Evolutionary conservation across 2,797 vertebrate genomes (phyloP), one percentile per base, ranked within the genome.

Genomic region (Remorina albescens): DNA sequence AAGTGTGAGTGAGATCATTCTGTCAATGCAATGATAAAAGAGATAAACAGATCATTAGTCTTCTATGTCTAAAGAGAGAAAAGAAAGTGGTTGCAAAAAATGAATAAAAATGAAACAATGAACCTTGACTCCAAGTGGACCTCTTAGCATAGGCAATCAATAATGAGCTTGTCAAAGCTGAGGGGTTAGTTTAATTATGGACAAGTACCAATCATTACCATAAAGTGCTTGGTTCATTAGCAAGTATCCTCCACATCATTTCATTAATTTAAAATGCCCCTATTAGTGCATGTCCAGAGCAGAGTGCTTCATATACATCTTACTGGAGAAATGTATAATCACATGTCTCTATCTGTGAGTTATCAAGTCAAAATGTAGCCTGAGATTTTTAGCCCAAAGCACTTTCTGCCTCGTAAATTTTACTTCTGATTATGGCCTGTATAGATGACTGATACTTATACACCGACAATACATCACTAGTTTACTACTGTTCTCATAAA

Each of bases 41-140:
- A 72, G 61, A 86, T 90, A 89, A 93, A 92, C 88, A 91, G 74
- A 90, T 88, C 84, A 91, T 93, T 93, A 89, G 34, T 47, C 61
- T 64, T 58, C 26, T 30, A 41, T 65, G 54, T 85, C 65, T 60
- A 47, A 37, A 64, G 46, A 57, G 46, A 64, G 41, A 81, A 65
- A 71, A 73, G n/a, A 30, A 61, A 23, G 30, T 5, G 25, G 19
- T 78, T 54, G 19, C 19, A 70, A 72, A 32, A 51, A 26, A 54
- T 26, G 39, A 26, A 21, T 61, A 74, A 57, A 78, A 76, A 68
- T 59, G 23, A 64, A 77, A 73, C 37, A 42, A 76, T 72, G 15
- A 75, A 58, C 51, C 57, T 44, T 56, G 72, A 84, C 65, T 87
- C 67, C 19, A 61, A 88, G 66, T 79, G 77, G 69, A 80, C 57